Percentiles rank a stretch among this genome's conserved stretches.
Evolutionary conservation across 2,797 vertebrate genomes (phyloP).

Genomic region (Microcaecilia unicolor): DNA sequence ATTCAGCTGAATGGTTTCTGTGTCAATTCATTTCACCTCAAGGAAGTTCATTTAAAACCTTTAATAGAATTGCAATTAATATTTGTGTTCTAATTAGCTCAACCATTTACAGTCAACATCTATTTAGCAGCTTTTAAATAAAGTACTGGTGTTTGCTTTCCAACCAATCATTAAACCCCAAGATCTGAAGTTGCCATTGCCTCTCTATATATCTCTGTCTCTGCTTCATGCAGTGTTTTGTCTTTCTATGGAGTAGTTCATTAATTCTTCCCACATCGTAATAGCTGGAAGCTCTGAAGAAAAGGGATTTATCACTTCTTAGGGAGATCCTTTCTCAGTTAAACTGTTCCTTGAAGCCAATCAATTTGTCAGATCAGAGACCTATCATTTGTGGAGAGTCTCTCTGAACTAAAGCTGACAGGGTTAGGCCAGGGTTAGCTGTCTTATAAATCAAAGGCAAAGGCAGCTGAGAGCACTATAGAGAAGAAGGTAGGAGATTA

Average conservation of each 20-base stretch:
- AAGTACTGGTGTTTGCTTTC: not conserved
- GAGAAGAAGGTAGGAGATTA: constrained; percentile 21
- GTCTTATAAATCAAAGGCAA: constrained; percentile 38
- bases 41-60: constrained; percentile 8
- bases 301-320: constrained; percentile 28
- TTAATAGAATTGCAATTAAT: constrained; percentile 13
- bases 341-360: constrained; percentile 27
- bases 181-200: not conserved
- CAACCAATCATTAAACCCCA: constrained; percentile 4
- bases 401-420: constrained; percentile 39
- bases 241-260: not conserved
- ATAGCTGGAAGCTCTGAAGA: not conserved
- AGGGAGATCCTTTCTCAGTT: constrained; percentile 19
- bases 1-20: constrained; percentile 14
- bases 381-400: constrained; percentile 24
- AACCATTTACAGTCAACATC: constrained; percentile 41
- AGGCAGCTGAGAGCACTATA: constrained; percentile 22
- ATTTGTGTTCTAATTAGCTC: constrained; percentile 38
- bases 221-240: not conserved
- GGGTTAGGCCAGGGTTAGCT: constrained; percentile 28
- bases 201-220: not conserved
- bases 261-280: not conserved
- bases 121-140: constrained; percentile 25
- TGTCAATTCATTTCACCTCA: constrained; percentile 20
- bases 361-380: constrained; percentile 41